Evolutionary conservation across 2,113 vertebrate genomes (phyloP).

Genomic region (Abramis brama): DNA sequence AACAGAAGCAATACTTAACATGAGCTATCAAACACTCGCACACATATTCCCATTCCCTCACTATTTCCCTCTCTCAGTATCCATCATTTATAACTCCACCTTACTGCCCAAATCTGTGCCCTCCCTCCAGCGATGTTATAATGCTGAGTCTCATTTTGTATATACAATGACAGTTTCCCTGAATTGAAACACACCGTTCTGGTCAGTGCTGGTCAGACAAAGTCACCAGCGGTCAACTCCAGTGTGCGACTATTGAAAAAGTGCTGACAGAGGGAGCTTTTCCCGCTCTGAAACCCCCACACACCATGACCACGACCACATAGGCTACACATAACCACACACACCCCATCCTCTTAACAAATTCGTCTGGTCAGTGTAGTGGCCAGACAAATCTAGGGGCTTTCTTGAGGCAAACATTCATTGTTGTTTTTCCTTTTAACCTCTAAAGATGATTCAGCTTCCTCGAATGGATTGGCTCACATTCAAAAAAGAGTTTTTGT

Average conservation of each 20-base stretch:
- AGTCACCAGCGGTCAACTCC: conserved; percentile 22
- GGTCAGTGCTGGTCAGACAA: not conserved
- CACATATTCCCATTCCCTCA: not conserved
- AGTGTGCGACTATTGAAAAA: not conserved
- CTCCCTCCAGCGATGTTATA: not conserved
- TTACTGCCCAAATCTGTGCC: not conserved
- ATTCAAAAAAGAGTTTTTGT: not conserved
- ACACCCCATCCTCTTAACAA: conserved; percentile 23
- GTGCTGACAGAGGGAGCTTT: conserved; percentile 32
- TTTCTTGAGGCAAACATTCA: not conserved
- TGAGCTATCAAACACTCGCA: conserved; percentile 18
- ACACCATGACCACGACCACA: not conserved
- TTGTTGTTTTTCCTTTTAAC: not conserved
- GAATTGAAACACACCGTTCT: conserved; percentile 29
- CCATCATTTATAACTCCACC: not conserved
- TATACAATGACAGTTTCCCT: conserved; percentile 26
- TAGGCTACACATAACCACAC: not conserved
- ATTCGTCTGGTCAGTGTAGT: not conserved
- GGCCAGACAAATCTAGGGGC: not conserved
- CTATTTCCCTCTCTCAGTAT: not conserved
- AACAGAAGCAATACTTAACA: not conserved
- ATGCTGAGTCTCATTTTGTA: not conserved
- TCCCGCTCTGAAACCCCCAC: not conserved
- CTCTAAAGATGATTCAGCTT: conserved; percentile 1
- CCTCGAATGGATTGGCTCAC: not conserved